Conservation (phyloP, 2,888 invertebrate genomes). For the Caenorhabditis zanzibari region DNA sequence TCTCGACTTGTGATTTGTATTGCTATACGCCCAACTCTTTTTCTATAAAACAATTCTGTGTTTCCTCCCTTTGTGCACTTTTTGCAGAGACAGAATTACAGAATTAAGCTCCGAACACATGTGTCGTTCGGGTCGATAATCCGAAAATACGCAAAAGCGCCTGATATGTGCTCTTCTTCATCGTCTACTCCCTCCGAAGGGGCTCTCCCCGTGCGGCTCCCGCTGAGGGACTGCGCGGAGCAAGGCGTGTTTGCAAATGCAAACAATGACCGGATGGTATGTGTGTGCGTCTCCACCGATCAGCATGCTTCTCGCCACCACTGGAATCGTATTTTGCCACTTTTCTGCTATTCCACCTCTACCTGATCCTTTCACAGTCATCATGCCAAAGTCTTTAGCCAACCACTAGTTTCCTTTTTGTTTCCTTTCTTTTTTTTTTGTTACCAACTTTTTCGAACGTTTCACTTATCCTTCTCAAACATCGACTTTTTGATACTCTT, state of each 20-base stretch:
- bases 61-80: conserved; percentile 40
- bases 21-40: neutral
- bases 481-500: neutral
- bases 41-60: conserved; percentile 43
- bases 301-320: conserved; percentile 55
- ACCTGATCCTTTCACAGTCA: conserved; percentile 50
- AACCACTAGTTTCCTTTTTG: conserved; percentile 32
- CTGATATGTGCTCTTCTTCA: conserved; percentile 40
- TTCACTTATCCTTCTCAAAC: neutral
- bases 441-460: conserved; percentile 12
- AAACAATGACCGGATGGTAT: conserved; percentile 64
- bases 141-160: conserved; percentile 63
- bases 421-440: conserved; percentile 8
- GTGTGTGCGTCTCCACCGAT: conserved; percentile 56
- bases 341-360: conserved; percentile 58
- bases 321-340: conserved; percentile 65
- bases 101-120: conserved; percentile 65
- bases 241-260: conserved; percentile 55
- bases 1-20: conserved; percentile 21
- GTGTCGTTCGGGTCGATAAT: conserved; percentile 64
- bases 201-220: conserved; percentile 46
- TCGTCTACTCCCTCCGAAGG: conserved; percentile 22
- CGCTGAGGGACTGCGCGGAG: conserved; percentile 28
- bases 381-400: conserved; percentile 40
- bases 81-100: conserved; percentile 59